These are phyloP conservation scores for Conopomorpha cramerella DNA, from an alignment of 1,140 invertebrate genomes.

Conservation along the genomic window DNA sequence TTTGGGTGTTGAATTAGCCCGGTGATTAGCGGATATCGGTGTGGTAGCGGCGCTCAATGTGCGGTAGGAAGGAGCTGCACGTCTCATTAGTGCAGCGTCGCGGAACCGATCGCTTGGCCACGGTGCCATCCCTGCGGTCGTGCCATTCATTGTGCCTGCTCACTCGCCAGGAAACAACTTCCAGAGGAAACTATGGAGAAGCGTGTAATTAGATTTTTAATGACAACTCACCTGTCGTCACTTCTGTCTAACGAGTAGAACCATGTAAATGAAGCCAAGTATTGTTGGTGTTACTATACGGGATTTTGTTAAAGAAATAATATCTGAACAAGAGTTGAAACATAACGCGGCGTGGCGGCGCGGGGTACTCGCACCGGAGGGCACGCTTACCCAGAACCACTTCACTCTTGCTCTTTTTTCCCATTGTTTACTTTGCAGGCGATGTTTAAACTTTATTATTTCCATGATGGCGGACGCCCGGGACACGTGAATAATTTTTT, in stretches of 20 bases:
- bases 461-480: constrained; percentile 32
- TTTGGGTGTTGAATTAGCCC: too few species aligned
- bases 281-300: background rate
- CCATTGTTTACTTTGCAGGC: constrained; percentile 54
- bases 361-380: constrained; percentile 7
- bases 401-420: constrained; percentile 34
- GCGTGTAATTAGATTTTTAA: constrained; percentile 28
- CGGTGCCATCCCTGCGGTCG: constrained; percentile 1
- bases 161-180: constrained; percentile 17
- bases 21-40: too few species aligned
- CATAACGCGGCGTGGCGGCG: constrained; percentile 20
- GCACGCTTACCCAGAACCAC: background rate
- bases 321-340: constrained; percentile 19
- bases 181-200: constrained; percentile 19
- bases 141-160: constrained; percentile 9
- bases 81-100: too few species aligned
- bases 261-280: background rate
- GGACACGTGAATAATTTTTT: constrained; percentile 33
- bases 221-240: constrained; percentile 10
- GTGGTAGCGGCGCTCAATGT: too few species aligned
- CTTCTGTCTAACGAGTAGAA: constrained; percentile 1
- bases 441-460: constrained; percentile 50
- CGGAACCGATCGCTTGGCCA: constrained; percentile 19
- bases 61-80: too few species aligned
- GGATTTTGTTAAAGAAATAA: constrained; percentile 4